A percentile compares a stretch with the other conserved stretches of the same genome.
phyloP scores from a whole-genome alignment of 2,888 invertebrate species.

The Parnassius orleans region DNA sequence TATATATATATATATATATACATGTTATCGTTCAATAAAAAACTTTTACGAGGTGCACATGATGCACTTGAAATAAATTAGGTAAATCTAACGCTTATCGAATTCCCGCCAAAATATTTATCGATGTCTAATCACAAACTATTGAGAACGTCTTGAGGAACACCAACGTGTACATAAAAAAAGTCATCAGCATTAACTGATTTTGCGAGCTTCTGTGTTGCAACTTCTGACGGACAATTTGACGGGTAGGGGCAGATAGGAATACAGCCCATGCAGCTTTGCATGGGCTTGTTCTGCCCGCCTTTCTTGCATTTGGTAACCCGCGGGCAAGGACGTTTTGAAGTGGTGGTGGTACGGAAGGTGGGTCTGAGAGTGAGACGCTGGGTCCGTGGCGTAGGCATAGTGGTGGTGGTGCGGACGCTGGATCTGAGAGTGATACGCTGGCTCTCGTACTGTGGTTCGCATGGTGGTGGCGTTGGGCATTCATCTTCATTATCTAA shows the following conservation, averaged over 20 bases:
- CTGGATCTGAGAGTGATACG: constrained; percentile 1
- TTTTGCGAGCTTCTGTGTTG: background rate
- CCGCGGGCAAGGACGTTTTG: constrained; percentile 18
- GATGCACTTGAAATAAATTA: too few species aligned
- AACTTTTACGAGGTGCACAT: background rate
- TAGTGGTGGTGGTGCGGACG: constrained; percentile 28
- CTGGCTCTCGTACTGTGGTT: constrained; percentile 31
- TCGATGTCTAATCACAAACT: constrained; percentile 12
- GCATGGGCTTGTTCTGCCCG: constrained; percentile 1
- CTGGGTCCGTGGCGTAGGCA: constrained; percentile 1
- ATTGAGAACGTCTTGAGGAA: constrained; percentile 44
- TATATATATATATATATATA: too few species aligned
- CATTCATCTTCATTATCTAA: constrained; percentile 35
- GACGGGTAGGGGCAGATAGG: constrained; percentile 29
- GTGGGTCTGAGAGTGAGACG: constrained; percentile 1
- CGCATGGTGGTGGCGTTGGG: constrained; percentile 44
- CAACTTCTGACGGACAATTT: background rate
- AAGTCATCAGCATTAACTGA: constrained; percentile 33
- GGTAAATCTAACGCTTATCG: too few species aligned
- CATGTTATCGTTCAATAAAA: background rate
- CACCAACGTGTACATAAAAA: constrained; percentile 51
- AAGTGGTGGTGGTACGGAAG: too few species aligned
- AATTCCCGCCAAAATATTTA: too few species aligned
- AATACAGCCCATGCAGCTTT: constrained; percentile 24
- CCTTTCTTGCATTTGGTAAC: constrained; percentile 23